A percentile compares a stretch with the other conserved stretches of the same genome.
Evolutionary conservation across 2,888 invertebrate genomes (phyloP).

Genomic region (Rhamphomyia laevipes): DNA sequence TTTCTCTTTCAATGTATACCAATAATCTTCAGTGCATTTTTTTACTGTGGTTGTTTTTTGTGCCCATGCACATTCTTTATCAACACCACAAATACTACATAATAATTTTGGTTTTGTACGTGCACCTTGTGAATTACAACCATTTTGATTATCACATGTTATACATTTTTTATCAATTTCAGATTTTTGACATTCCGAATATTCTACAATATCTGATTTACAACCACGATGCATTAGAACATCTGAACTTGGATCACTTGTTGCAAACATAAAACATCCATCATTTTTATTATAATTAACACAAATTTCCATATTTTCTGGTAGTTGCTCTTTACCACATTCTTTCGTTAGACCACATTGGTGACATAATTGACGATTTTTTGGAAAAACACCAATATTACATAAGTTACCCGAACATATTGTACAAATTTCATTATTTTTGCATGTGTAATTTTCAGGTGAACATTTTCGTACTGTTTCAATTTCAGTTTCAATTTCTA

Average conservation of each 20-base stretch:
- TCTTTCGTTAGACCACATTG: conserved; percentile 15
- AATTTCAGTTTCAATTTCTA: conserved; percentile 10
- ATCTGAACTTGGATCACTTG: conserved; percentile 2
- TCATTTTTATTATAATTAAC: conserved; percentile 16
- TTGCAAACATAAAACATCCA: conserved; percentile 18
- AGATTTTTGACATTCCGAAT: conserved; percentile 13
- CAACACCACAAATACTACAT: conserved; percentile 16
- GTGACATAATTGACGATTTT: conserved; percentile 17
- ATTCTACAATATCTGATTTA: conserved; percentile 14
- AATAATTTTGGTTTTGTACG: conserved; percentile 12
- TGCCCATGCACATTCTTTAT: conserved; percentile 14
- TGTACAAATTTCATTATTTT: background rate
- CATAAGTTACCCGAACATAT: conserved; percentile 12
- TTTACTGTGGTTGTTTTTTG: conserved; percentile 6
- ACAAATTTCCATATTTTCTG: conserved; percentile 13
- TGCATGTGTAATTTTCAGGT: conserved; percentile 2
- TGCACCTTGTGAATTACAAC: conserved; percentile 14
- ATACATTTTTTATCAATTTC: conserved; percentile 11
- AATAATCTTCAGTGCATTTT: conserved; percentile 12
- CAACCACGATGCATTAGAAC: conserved; percentile 21
- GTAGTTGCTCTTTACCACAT: conserved; percentile 11
- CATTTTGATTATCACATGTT: conserved; percentile 9
- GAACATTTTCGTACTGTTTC: conserved; percentile 14
- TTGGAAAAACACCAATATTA: conserved; percentile 20
- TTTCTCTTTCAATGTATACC: conserved; percentile 15